Percentiles rank a stretch among this genome's conserved stretches.
Conservation (phyloP, 2,888 invertebrate species). For the Strigamia transsilvanica region DNA sequence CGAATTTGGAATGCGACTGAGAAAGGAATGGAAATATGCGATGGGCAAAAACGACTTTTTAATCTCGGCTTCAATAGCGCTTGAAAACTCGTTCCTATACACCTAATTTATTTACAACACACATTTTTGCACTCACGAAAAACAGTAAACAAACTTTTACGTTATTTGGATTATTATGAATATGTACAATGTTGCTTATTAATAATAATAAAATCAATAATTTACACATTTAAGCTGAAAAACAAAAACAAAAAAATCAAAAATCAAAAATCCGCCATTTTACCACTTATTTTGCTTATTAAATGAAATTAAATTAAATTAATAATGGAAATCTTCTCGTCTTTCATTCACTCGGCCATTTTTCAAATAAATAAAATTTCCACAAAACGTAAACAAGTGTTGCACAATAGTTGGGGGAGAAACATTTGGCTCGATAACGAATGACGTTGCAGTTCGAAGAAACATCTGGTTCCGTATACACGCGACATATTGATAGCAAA, state of each 20-base stretch:
- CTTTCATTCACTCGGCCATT: too few relatives aligned
- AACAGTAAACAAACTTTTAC: background rate
- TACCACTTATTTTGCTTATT: too few relatives aligned
- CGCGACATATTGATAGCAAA: background rate
- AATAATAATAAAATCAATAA: background rate
- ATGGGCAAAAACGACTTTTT: slow-evolving; percentile 8
- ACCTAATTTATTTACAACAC: slow-evolving; percentile 15
- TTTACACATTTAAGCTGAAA: background rate
- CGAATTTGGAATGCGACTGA: slow-evolving; percentile 21
- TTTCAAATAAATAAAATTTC: background rate
- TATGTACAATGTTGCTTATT: background rate
- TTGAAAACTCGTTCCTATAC: slow-evolving; percentile 21
- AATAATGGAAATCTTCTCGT: too few relatives aligned
- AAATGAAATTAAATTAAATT: background rate
- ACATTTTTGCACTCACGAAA: background rate
- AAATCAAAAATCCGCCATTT: too few relatives aligned
- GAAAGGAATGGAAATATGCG: slow-evolving; percentile 19
- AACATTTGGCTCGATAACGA: slow-evolving; percentile 28
- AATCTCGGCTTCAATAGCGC: background rate
- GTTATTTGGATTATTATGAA: background rate
- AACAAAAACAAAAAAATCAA: too few relatives aligned
- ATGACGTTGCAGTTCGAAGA: background rate
- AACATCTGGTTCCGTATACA: slow-evolving; percentile 7
- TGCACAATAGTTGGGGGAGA: background rate
- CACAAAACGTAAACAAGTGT: slow-evolving; percentile 17